Percentiles rank a stretch among this genome's conserved stretches.
These are phyloP conservation scores for Nymphalis urticae DNA, from an alignment of 2,888 invertebrate species.

Conservation along the genomic window DNA sequence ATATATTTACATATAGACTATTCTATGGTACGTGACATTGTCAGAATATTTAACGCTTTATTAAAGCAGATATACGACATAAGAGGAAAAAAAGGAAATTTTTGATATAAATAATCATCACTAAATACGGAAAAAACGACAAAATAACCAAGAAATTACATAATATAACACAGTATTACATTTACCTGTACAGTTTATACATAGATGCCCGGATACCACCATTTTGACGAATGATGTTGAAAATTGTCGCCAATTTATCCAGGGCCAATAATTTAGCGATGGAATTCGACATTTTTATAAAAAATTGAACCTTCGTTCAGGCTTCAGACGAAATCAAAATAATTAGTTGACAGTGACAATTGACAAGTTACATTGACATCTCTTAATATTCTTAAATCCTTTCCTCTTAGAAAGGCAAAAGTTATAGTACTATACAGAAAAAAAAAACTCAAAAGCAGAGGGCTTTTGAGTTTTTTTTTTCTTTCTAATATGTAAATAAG, in stretches of 20 bases:
- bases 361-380: too few species aligned
- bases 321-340: conserved; percentile 17
- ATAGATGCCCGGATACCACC: conserved; percentile 87
- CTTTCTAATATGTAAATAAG: too few species aligned
- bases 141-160: conserved; percentile 65
- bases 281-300: conserved; percentile 48
- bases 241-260: conserved; percentile 85
- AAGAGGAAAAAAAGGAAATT: neutral
- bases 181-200: conserved; percentile 88
- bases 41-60: neutral
- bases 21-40: neutral
- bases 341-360: conserved; percentile 19
- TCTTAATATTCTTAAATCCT: too few species aligned
- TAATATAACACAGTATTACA: conserved; percentile 49
- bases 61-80: neutral
- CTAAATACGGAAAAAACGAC: neutral
- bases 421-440: too few species aligned
- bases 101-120: neutral
- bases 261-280: conserved; percentile 86
- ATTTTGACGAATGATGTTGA: conserved; percentile 85
- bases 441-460: too few species aligned
- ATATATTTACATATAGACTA: too few species aligned
- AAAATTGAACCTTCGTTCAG: conserved; percentile 21
- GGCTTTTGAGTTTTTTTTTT: too few species aligned
- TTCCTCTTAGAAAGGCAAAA: too few species aligned